These are phyloP conservation scores for Catajapyx aquilonaris DNA, from an alignment of 1,140 invertebrate genomes.

Conservation along the genomic window DNA sequence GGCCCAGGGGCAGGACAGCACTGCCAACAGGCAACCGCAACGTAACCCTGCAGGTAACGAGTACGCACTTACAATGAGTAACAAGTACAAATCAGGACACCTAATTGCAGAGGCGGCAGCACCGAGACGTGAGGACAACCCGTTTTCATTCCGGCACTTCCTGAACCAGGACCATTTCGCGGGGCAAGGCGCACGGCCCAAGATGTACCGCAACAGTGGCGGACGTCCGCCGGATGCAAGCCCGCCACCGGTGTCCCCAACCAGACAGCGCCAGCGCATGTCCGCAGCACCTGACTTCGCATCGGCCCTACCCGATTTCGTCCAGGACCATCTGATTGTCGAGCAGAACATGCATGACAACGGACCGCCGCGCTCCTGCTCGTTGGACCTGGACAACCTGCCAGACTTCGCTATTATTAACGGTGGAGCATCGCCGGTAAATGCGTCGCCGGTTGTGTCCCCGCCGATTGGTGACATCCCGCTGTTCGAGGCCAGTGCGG, in stretches of 20 bases:
- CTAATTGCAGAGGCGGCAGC: slow-evolving; percentile 22
- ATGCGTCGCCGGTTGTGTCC: no score
- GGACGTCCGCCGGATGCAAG: background rate
- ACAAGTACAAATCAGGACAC: no score
- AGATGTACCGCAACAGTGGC: no score
- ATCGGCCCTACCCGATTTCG: slow-evolving; percentile 32
- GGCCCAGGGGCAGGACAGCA: no score
- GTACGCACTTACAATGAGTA: no score
- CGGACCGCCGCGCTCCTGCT: slow-evolving; percentile 13
- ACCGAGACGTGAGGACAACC: slow-evolving; percentile 39
- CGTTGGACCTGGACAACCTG: slow-evolving; percentile 26
- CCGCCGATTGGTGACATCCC: no score
- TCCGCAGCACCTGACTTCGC: slow-evolving; percentile 16
- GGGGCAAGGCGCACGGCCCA: slow-evolving; percentile 27
- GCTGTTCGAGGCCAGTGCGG: no score
- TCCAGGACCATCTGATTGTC: slow-evolving; percentile 34
- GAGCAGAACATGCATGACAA: slow-evolving; percentile 31
- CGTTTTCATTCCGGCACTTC: slow-evolving; percentile 64
- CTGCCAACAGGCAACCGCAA: no score
- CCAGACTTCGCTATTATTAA: slow-evolving; percentile 31
- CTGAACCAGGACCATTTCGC: slow-evolving; percentile 33
- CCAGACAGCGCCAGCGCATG: background rate
- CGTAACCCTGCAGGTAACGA: no score
- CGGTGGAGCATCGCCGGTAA: no score
- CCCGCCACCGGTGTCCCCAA: no score